Evolutionary conservation across 1,140 invertebrate species (phyloP), one percentile per base, ranked within the genome.

Genomic region (Drosophila dunni): DNA sequence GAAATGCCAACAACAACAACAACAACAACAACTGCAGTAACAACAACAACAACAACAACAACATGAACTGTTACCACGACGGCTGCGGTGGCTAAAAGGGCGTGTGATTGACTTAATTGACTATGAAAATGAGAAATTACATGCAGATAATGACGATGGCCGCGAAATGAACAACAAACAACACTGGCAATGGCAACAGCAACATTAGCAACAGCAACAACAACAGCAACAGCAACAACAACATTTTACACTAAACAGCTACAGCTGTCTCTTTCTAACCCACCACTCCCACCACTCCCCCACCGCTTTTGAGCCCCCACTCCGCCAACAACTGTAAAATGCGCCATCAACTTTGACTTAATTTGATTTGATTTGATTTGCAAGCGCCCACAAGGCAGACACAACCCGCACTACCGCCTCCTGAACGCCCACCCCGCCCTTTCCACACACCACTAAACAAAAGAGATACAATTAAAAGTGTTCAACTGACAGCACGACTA

Each of bases 91-190:
- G 81, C 91, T 90, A 91, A 92, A 91, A 91, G 90, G 91, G 91
- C 91, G 91, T 91, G 91, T 92, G 91, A 92, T 92, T 91, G 91
- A 92, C 91, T 91, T 92, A 92, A 92, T 92, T 92, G 91, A 91
- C 91, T 91, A 91, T 91, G 86, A 91, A 91, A 91, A 91, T 91
- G 90, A 91, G 88, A 91, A 92, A 90, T 92, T 91, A 86, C 84
- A 90, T 85, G 81, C 81, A 77, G 81, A 84, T 90, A 90, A 90
- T 90, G 85, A 90, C 81, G 74, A 68, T 88, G 84, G 69, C 51
- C 74, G 81, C 88, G 76, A 81, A 90, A 90, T 90, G 88, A 88
- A 79, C 82, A 82, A 75, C 79, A 77, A 90, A 72, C 63, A 65
- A 56, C 46, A 54, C 36, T 15, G 45, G 38, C 36, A 57, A 46